Evolutionary conservation across 2,888 invertebrate species (phyloP).

Genomic region (Idaea biselata): DNA sequence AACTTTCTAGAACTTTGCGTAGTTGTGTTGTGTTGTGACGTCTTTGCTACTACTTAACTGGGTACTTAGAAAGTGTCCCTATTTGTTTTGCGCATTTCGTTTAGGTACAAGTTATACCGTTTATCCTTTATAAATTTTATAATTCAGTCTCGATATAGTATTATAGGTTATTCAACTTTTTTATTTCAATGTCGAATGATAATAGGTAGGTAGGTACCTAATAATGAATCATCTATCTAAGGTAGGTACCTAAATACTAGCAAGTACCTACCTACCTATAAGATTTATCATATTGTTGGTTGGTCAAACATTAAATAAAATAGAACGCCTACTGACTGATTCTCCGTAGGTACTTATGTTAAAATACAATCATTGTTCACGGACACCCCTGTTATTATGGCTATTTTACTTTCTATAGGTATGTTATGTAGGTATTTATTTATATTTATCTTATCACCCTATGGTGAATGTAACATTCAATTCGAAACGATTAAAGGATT

Average conservation of each 20-base stretch:
- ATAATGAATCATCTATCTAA: neutral
- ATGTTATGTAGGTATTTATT: no score
- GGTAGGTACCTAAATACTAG: neutral
- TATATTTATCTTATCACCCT: no score
- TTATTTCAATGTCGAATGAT: constrained; percentile 21
- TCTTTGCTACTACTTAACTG: neutral
- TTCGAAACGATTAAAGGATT: no score
- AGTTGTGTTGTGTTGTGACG: neutral
- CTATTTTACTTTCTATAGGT: no score
- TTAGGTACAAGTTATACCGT: neutral
- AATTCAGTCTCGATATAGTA: constrained; percentile 6
- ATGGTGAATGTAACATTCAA: no score
- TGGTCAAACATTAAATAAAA: neutral
- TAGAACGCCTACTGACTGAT: neutral
- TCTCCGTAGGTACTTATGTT: neutral
- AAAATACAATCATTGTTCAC: no score
- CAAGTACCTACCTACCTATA: no score
- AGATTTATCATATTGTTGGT: no score
- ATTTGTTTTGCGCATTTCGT: neutral
- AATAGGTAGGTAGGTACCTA: neutral
- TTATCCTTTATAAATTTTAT: constrained; percentile 1
- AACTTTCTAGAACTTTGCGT: neutral
- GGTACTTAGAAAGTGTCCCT: neutral
- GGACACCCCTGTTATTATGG: no score
- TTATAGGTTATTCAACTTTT: constrained; percentile 18